Evolutionary conservation across 2,888 invertebrate genomes (phyloP).

Genomic region (Drosophila recens): DNA sequence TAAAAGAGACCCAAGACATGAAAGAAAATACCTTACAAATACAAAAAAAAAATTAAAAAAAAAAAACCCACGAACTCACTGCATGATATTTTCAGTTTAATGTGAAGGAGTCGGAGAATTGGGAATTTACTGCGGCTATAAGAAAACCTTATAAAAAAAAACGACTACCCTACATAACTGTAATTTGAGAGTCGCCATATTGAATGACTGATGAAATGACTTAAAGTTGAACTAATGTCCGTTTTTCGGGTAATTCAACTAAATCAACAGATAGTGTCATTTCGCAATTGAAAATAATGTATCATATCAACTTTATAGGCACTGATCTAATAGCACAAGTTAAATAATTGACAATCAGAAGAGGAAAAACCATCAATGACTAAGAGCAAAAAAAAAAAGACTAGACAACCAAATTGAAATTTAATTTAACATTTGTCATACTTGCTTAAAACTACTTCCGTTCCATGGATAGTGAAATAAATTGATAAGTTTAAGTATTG

Average conservation of each 20-base stretch:
- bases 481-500: not conserved
- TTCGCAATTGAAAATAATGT: not conserved
- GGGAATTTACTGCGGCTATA: not conserved
- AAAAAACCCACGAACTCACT: constrained; percentile 50
- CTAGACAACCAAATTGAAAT: not conserved
- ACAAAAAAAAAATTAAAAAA: not conserved
- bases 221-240: constrained; percentile 1
- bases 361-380: not conserved
- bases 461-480: not conserved
- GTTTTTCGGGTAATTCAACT: constrained; percentile 4
- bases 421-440: constrained; percentile 1
- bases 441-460: not conserved
- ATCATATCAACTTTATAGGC: constrained; percentile 5
- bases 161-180: constrained; percentile 53
- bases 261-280: constrained; percentile 19
- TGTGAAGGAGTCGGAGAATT: constrained; percentile 2
- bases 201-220: constrained; percentile 45
- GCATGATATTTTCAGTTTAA: constrained; percentile 54
- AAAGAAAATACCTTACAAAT: constrained; percentile 1
- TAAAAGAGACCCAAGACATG: constrained; percentile 31
- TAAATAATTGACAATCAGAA: constrained; percentile 1
- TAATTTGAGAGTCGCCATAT: constrained; percentile 63
- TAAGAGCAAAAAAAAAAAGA: not conserved
- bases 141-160: constrained; percentile 13
- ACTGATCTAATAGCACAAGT: constrained; percentile 10